Percentiles rank a stretch among this genome's conserved stretches.
These are phyloP conservation scores for Gryllus longicercus DNA, from an alignment of 2,888 invertebrate species.

Conservation along the genomic window DNA sequence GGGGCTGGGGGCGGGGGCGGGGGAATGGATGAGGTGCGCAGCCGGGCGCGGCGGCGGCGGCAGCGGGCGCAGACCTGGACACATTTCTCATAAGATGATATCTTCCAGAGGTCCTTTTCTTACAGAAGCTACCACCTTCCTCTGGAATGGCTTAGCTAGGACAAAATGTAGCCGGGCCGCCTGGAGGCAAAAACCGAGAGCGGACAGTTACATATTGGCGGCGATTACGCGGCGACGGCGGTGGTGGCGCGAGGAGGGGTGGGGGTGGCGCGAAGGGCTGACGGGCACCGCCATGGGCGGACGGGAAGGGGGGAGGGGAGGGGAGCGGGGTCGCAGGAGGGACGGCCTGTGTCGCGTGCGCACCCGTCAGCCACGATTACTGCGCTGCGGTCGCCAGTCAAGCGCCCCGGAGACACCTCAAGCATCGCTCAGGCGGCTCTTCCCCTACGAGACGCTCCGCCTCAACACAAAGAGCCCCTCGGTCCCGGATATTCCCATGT, in stretches of 20 bases:
- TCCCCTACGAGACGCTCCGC: too few species aligned
- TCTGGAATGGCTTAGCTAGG: constrained; percentile 17
- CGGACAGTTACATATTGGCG: neutral
- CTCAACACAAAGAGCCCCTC: too few species aligned
- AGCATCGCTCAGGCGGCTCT: too few species aligned
- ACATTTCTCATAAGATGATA: constrained; percentile 5
- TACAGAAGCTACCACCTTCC: constrained; percentile 7
- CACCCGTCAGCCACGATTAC: neutral
- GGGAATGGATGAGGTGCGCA: constrained; percentile 17
- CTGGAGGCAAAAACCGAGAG: neutral
- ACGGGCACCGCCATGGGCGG: too few species aligned
- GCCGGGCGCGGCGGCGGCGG: constrained; percentile 6
- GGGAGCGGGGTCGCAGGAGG: neutral
- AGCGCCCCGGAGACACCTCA: too few species aligned
- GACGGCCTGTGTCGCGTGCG: neutral
- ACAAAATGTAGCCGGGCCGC: constrained; percentile 4
- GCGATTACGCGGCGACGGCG: neutral
- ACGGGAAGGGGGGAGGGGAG: neutral
- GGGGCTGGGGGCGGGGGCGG: neutral
- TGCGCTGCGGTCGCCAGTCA: too few species aligned
- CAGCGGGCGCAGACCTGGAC: neutral
- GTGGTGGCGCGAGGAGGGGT: neutral
- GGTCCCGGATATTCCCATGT: too few species aligned
- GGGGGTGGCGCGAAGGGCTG: neutral
- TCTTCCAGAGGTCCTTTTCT: constrained; percentile 17